These are phyloP conservation scores for Lepidurus arcticus DNA, from an alignment of 1,140 invertebrate genomes.

Conservation along the genomic window DNA sequence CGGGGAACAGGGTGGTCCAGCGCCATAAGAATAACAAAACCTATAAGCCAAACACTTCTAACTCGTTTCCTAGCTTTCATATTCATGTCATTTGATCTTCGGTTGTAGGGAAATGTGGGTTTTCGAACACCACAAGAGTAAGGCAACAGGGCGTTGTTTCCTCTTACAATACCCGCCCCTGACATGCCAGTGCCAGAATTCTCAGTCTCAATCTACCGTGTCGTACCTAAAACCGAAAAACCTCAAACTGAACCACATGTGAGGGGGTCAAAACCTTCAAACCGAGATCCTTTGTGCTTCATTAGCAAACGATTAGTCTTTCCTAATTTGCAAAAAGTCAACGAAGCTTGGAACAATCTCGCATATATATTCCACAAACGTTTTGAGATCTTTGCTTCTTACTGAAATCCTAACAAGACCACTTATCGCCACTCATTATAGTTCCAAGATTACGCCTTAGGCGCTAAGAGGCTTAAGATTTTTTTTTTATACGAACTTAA, in stretches of 20 bases:
- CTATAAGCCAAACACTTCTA: too few relatives aligned
- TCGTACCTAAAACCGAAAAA: neutral
- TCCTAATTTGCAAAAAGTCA: neutral
- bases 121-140: neutral
- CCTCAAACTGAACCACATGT: neutral
- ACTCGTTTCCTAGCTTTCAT: neutral
- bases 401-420: neutral
- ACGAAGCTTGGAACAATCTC: neutral
- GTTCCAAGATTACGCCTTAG: constrained; percentile 2
- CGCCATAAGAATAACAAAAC: constrained; percentile 2
- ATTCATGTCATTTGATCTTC: constrained; percentile 1
- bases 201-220: constrained; percentile 10
- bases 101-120: neutral
- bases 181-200: neutral
- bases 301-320: constrained; percentile 9
- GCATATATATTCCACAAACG: neutral
- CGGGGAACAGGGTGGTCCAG: neutral
- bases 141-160: neutral
- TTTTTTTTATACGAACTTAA: neutral
- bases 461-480: neutral
- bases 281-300: neutral
- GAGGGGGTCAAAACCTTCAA: neutral
- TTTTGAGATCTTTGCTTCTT: neutral
- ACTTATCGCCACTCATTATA: neutral
- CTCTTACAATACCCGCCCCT: neutral